Base-by-base conservation (phyloP, 2,888 invertebrate genomes). In the Pyrocoelia pectoralis region DNA sequence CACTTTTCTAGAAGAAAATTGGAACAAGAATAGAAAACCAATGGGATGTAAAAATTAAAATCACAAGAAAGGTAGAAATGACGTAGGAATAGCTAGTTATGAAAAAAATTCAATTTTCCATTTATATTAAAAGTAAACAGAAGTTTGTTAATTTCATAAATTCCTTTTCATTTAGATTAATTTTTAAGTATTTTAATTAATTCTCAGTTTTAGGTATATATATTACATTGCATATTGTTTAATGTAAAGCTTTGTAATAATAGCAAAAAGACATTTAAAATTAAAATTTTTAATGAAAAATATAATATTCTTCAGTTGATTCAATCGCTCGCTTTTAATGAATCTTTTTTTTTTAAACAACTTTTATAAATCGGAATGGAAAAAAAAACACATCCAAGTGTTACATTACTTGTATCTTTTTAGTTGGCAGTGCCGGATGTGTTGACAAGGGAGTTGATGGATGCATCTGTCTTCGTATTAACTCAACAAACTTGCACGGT, bases 401-500 rank as follows among this genome's bases (percentile, higher is more conserved):
- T n/a, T 33, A 33, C 33, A 33, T 33, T 33, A 33, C 3, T 33
- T 33, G 33, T 33, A 46, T 46, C 46, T 46, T 61, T 65, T 61
- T 57, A 54, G 61, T 58, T 61, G 62, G 55, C 56, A 53, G 13
- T 55, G 57, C 67, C 65, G 67, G 67, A 67, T 63, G 67, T 65
- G 67, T 67, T 65, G 67, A 67, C 67, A 65, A 61, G 46, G 53
- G 41, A 46, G 60, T 58, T 67, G 67, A 67, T 65, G 67, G 62
- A 67, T 65, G 67, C 67, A 65, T 66, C 63, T 66, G 57, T 56
- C 51, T 63, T 51, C 56, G 56, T 54, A 58, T 63, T 63, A 63
- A 54, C 58, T 33, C 64, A 49, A 33, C 59, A 50, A 41, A 58
- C 56, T 48, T 65, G 56, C 65, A 65, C 67, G 67, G 61, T 67